phyloP scores from a whole-genome alignment of 1,140 invertebrate species.

The Diachasma alloeum region DNA sequence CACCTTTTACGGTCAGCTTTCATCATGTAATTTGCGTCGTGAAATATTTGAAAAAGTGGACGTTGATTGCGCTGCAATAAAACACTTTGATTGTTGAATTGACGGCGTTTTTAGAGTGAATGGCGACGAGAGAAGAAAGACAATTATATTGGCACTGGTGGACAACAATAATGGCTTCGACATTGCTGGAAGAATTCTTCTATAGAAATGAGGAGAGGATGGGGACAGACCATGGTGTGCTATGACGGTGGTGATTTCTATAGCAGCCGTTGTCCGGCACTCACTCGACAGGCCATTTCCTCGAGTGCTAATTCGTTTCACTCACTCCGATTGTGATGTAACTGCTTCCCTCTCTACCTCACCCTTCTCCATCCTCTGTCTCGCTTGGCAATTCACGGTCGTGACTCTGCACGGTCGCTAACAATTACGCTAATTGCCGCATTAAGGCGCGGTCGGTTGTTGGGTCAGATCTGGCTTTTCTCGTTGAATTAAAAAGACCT shows the following conservation, averaged over 20 bases:
- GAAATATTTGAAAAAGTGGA: no score
- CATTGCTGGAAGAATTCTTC: neutral
- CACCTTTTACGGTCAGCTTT: neutral
- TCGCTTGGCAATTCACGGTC: neutral
- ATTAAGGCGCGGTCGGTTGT: slow-evolving; percentile 7
- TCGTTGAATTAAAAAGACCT: neutral
- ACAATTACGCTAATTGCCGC: slow-evolving; percentile 41
- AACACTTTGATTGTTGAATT: neutral
- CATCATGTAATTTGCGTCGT: neutral
- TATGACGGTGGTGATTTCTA: neutral
- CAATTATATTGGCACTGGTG: neutral
- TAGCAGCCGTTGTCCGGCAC: neutral
- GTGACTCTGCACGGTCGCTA: slow-evolving; percentile 23
- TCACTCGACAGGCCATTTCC: slow-evolving; percentile 13
- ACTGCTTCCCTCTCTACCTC: neutral
- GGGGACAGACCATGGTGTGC: neutral
- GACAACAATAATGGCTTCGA: slow-evolving; percentile 2
- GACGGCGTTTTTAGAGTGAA: neutral
- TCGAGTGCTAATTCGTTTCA: slow-evolving; percentile 30
- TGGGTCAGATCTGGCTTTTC: slow-evolving; percentile 11
- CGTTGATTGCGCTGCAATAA: no score
- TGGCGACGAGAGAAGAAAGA: neutral
- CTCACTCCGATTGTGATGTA: slow-evolving; percentile 24
- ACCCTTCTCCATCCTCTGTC: neutral
- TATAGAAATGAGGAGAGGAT: neutral